These are phyloP conservation scores for Spodoptera littoralis DNA, from an alignment of 2,888 invertebrate species.

Conservation along the genomic window DNA sequence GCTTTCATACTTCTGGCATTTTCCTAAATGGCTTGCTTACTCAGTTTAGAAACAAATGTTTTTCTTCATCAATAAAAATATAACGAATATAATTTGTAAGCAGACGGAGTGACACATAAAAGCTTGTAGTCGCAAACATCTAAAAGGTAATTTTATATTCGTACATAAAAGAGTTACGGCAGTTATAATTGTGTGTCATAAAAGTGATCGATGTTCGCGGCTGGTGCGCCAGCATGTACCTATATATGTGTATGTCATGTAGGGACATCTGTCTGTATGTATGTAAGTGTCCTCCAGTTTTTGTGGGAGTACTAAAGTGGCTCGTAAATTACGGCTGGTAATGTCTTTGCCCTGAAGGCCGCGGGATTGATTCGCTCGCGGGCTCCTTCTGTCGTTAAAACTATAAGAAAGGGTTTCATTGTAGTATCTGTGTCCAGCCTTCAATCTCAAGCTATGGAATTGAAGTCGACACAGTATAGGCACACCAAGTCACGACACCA, in stretches of 20 bases:
- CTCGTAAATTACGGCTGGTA: slow-evolving; percentile 35
- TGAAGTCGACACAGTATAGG: no score
- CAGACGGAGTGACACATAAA: slow-evolving; percentile 16
- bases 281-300: slow-evolving; percentile 27
- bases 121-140: slow-evolving; percentile 15
- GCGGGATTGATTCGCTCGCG: slow-evolving; percentile 22
- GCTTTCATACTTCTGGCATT: no score
- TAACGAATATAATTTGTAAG: slow-evolving; percentile 8
- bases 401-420: slow-evolving; percentile 10
- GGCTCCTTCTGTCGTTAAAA: slow-evolving; percentile 43
- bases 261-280: not conserved
- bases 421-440: slow-evolving; percentile 25
- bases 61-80: slow-evolving; percentile 2
- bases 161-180: slow-evolving; percentile 55
- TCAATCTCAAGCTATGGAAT: not conserved
- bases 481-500: no score
- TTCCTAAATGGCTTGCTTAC: no score
- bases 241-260: not conserved
- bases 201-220: slow-evolving; percentile 42
- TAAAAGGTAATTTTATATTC: slow-evolving; percentile 52
- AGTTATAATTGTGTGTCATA: slow-evolving; percentile 53
- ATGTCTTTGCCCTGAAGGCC: slow-evolving; percentile 18
- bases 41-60: no score
- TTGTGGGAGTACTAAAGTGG: slow-evolving; percentile 36
- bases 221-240: slow-evolving; percentile 3